Percentiles rank a stretch among this genome's conserved stretches.
These are phyloP conservation scores for Drosophila phalerata DNA, from an alignment of 2,888 invertebrate genomes.

Conservation along the genomic window DNA sequence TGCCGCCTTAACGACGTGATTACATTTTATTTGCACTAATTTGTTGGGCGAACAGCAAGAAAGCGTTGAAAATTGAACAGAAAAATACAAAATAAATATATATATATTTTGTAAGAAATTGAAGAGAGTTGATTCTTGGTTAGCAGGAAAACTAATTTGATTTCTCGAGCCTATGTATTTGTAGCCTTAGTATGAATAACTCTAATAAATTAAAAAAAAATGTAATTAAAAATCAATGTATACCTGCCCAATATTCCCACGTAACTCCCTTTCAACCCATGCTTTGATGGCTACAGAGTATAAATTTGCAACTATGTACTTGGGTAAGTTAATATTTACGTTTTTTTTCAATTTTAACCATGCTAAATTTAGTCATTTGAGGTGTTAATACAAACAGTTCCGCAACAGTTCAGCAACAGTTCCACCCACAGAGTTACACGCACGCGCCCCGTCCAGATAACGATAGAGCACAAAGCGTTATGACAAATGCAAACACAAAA, in stretches of 20 bases:
- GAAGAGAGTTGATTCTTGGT: no score
- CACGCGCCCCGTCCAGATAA: slow-evolving; percentile 49
- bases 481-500: slow-evolving; percentile 44
- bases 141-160: no score
- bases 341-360: not conserved
- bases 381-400: not conserved
- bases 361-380: not conserved
- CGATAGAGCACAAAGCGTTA: slow-evolving; percentile 29
- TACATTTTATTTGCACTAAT: slow-evolving; percentile 16
- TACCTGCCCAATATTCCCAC: not conserved
- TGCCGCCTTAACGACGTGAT: slow-evolving; percentile 8
- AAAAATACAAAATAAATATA: not conserved
- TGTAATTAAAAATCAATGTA: no score
- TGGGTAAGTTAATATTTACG: not conserved
- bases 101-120: no score
- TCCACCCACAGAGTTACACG: slow-evolving; percentile 41
- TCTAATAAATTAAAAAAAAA: no score
- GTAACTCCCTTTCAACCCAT: not conserved
- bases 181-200: no score
- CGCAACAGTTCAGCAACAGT: slow-evolving; percentile 8
- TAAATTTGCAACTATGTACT: not conserved
- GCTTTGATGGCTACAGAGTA: not conserved
- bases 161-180: no score
- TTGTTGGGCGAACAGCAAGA: slow-evolving; percentile 1
- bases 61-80: slow-evolving; percentile 2